Base-by-base conservation (phyloP, 2,797 vertebrate species). In the Spinus pinus region DNA sequence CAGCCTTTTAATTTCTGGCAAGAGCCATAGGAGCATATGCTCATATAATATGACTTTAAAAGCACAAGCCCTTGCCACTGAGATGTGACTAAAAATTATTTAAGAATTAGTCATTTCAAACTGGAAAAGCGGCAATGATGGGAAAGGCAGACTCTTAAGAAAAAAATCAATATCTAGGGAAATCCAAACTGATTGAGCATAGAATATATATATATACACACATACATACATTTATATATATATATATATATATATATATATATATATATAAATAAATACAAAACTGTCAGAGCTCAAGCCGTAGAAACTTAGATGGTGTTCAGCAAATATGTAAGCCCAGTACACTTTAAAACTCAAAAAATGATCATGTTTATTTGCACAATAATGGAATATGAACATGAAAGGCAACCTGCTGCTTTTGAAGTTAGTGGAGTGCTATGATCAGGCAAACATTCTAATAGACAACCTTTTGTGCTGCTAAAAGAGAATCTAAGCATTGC, bases 21-120 rank as follows among this genome's bases (percentile, higher is more conserved):
- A 91, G 50, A 94, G 35, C 7, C 57, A 41, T 39, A 73, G 37
- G 50, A 81, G 79, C 80, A 93, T 61, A 91, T 88, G 91, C 23
- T 95, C 17, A 90, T 91, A 89, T 87, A 92, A 83, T 54, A 93
- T 61, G 88, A 81, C 86, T 94, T 96, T 88, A 90, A 94, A 96
- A 96, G 58, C 46, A 86, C 35, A 95, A 85, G 39, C 3, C 51
- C 42, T 95, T 89, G 75, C 56, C 27, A 84, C 60, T 79, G 64
- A 89, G 93, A 96, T 82, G 74, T 85, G 77, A 81, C 24, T 95
- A 97, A 94, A 80, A 79, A 80, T 42, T 91, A 89, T 72, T 96
- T 95, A 93, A 92, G 69, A 19, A 33, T 83, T 86, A 97, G 33
- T 79, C 41, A 91, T 92, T 94, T 84, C 90, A 90, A 92, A 91